phyloP scores from a whole-genome alignment of 2,113 vertebrate genomes.

The Ursus arctos region DNA sequence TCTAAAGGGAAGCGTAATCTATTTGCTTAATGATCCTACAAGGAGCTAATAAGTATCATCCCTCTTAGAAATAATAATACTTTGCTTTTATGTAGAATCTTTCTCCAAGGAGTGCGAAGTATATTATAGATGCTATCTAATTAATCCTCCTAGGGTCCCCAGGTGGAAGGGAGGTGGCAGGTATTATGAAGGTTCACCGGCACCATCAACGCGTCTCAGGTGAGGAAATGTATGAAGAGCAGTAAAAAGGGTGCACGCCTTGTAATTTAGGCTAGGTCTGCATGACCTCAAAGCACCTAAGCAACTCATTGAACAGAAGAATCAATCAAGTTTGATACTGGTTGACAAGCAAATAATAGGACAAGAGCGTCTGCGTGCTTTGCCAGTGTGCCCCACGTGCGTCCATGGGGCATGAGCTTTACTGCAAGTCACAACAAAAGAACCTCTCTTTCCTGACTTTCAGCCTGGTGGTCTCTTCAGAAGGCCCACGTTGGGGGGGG shows the following conservation, averaged over 20 bases:
- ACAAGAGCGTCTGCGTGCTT: neutral
- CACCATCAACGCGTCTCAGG: constrained; percentile 8
- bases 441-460: neutral
- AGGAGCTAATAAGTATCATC: constrained; percentile 75
- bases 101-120: constrained; percentile 77
- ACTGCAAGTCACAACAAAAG: neutral
- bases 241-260: neutral
- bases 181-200: neutral
- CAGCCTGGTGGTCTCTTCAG: constrained; percentile 11
- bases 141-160: constrained; percentile 73
- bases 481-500: neutral
- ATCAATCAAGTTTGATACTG: neutral
- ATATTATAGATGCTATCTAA: constrained; percentile 70
- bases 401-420: neutral
- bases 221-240: neutral
- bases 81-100: constrained; percentile 72
- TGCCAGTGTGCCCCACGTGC: neutral
- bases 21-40: constrained; percentile 79
- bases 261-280: constrained; percentile 9
- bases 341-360: neutral
- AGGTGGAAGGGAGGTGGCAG: constrained; percentile 61
- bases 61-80: constrained; percentile 81
- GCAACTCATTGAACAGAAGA: constrained; percentile 24
- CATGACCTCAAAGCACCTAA: constrained; percentile 17
- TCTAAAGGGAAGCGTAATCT: constrained; percentile 77